phyloP scores from a whole-genome alignment of 1,140 invertebrate species.

The Orius laevigatus region DNA sequence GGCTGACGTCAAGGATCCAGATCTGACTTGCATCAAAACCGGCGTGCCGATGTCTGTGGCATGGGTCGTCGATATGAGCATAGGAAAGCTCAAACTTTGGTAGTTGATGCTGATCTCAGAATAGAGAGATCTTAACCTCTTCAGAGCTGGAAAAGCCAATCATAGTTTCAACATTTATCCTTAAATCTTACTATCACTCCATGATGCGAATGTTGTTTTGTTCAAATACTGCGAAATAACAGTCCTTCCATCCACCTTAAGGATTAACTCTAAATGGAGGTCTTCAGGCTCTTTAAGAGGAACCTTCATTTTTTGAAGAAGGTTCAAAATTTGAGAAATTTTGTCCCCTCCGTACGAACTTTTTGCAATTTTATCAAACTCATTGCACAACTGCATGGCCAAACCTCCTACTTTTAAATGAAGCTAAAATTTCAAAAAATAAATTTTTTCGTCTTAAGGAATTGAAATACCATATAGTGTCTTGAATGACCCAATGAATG shows the following conservation, averaged over 20 bases:
- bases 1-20: conserved; percentile 20
- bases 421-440: conserved; percentile 26
- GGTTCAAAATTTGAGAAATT: conserved; percentile 30
- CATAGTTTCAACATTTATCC: neutral
- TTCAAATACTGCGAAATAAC: conserved; percentile 39
- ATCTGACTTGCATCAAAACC: conserved; percentile 23
- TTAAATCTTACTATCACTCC: conserved; percentile 26
- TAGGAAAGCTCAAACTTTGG: conserved; percentile 31
- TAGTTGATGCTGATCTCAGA: conserved; percentile 35
- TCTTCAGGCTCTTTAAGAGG: conserved; percentile 29
- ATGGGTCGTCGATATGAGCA: conserved; percentile 30
- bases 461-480: conserved; percentile 30
- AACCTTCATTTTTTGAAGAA: conserved; percentile 33
- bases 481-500: conserved; percentile 37
- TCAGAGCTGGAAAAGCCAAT: conserved; percentile 26
- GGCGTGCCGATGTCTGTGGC: conserved; percentile 37
- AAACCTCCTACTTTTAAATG: conserved; percentile 39
- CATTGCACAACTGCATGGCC: conserved; percentile 22
- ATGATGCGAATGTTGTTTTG: conserved; percentile 32
- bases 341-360: conserved; percentile 27
- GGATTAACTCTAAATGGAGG: conserved; percentile 37
- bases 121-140: conserved; percentile 28
- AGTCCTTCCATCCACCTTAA: conserved; percentile 37
- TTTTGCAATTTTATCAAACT: conserved; percentile 25
- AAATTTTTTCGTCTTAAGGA: neutral